These are phyloP conservation scores for Chrosomus eos DNA, from an alignment of 2,797 vertebrate genomes.

Conservation along the genomic window DNA sequence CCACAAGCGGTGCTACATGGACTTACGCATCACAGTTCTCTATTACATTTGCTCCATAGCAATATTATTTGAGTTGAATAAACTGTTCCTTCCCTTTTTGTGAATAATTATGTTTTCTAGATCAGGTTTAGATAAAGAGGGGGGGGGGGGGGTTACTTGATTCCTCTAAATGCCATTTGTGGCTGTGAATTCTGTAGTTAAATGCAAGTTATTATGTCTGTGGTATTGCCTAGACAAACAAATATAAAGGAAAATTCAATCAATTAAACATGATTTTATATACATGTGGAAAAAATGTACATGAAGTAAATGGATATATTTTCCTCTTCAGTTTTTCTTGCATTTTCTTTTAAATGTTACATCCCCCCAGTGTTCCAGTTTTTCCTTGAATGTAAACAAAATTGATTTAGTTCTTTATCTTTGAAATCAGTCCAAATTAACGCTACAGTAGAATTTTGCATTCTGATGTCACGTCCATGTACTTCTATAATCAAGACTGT, in stretches of 20 bases:
- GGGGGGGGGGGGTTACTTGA: background rate
- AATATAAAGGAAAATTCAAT: conserved; percentile 62
- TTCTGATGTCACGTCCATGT: background rate
- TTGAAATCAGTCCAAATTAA: conserved; percentile 2
- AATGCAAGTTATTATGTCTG: conserved; percentile 58
- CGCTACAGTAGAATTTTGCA: background rate
- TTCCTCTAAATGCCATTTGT: conserved; percentile 21
- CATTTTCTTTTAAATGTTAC: background rate
- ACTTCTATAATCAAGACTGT: background rate
- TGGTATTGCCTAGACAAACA: conserved; percentile 60
- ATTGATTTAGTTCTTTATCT: background rate
- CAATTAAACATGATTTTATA: conserved; percentile 69
- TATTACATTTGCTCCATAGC: background rate
- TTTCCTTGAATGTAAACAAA: conserved; percentile 5
- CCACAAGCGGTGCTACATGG: conserved; percentile 44
- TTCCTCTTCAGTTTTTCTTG: conserved; percentile 62
- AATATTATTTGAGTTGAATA: background rate
- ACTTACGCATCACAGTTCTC: conserved; percentile 39
- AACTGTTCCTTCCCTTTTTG: background rate
- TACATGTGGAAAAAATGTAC: conserved; percentile 57
- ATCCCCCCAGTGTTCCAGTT: background rate
- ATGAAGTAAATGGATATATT: conserved; percentile 72
- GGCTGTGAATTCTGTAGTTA: conserved; percentile 41
- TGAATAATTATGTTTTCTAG: conserved; percentile 11
- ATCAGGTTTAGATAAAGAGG: background rate